phyloP scores from a whole-genome alignment of 2,888 invertebrate species.

The Cancer borealis region DNA sequence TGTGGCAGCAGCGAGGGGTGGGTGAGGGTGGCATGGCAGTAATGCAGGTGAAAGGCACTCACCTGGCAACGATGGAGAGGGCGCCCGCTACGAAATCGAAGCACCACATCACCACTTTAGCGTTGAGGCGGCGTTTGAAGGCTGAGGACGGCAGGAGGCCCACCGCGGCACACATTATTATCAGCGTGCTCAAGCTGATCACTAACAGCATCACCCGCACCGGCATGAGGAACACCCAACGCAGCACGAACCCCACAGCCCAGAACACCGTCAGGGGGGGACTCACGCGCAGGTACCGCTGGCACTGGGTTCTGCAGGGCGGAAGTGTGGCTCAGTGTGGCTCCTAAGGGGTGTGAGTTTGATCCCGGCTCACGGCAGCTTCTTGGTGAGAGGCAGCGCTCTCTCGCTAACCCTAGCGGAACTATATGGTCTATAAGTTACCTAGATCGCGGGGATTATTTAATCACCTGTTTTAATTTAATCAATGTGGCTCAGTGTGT shows the following conservation, averaged over 20 bases:
- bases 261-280: conserved; percentile 95
- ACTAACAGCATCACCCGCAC: conserved; percentile 90
- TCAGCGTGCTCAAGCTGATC: conserved; percentile 81
- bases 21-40: background rate
- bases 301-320: conserved; percentile 87
- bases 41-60: background rate
- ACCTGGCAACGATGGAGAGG: conserved; percentile 84
- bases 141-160: conserved; percentile 87
- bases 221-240: conserved; percentile 95
- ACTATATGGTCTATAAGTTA: background rate
- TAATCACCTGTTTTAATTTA: too few species aligned
- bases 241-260: conserved; percentile 94
- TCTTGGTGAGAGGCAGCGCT: background rate
- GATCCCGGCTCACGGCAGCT: too few species aligned
- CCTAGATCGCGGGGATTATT: too few species aligned
- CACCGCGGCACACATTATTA: conserved; percentile 90
- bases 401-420: too few species aligned
- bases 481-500: too few species aligned
- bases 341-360: too few species aligned
- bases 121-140: conserved; percentile 85
- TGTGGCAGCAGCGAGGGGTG: background rate
- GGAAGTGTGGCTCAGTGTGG: background rate
- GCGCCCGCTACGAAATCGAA: conserved; percentile 89
- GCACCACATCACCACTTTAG: conserved; percentile 86
- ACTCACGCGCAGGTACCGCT: conserved; percentile 92